Evolutionary conservation across 2,797 vertebrate species (phyloP).

Genomic region (Rhinoraja longicauda): DNA sequence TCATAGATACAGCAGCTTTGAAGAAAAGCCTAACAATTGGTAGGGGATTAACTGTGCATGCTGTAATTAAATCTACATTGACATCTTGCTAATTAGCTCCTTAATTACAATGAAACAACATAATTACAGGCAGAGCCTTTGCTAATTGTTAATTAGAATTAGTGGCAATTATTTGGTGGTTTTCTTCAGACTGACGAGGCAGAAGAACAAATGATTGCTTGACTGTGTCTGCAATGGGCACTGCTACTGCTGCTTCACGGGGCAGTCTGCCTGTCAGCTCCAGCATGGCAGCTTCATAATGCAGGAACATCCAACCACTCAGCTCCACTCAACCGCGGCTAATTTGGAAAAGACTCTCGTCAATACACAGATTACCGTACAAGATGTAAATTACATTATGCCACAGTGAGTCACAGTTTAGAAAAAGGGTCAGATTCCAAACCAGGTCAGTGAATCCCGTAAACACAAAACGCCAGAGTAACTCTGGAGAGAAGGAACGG

Average conservation of each 20-base stretch:
- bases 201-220: slow-evolving; percentile 34
- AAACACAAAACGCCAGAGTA: too few relatives aligned
- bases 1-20: slow-evolving; percentile 22
- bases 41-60: slow-evolving; percentile 78
- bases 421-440: background rate
- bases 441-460: background rate
- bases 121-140: slow-evolving; percentile 89
- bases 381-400: background rate
- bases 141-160: slow-evolving; percentile 97
- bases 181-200: slow-evolving; percentile 31
- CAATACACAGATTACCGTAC: background rate
- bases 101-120: slow-evolving; percentile 97
- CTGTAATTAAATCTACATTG: slow-evolving; percentile 99
- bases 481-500: too few relatives aligned
- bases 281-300: background rate
- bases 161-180: slow-evolving; percentile 46
- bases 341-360: background rate
- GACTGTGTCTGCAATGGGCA: background rate
- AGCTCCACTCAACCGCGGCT: background rate
- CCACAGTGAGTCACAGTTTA: too few relatives aligned
- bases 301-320: background rate
- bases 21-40: slow-evolving; percentile 20
- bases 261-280: background rate
- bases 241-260: background rate
- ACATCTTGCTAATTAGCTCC: slow-evolving; percentile 96